phyloP scores from a whole-genome alignment of 2,113 vertebrate species.

The Etheostoma cragini region DNA sequence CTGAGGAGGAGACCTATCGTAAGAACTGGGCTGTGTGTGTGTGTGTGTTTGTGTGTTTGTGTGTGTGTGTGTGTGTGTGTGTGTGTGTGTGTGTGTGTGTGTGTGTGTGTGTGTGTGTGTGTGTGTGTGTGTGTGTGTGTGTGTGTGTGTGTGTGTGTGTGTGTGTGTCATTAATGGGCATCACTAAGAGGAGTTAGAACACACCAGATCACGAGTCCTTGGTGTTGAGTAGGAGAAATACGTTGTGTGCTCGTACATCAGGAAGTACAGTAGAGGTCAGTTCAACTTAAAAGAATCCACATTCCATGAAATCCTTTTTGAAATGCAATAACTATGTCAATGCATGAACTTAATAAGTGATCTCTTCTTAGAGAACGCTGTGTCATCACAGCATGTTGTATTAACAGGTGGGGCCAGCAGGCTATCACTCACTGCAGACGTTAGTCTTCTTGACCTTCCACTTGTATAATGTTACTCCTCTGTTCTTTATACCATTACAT shows the following conservation, averaged over 20 bases:
- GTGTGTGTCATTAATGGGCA: background rate
- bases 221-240: background rate
- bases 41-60: too few relatives aligned
- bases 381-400: background rate
- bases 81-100: too few relatives aligned
- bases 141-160: background rate
- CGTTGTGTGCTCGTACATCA: background rate
- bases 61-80: too few relatives aligned
- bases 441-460: background rate
- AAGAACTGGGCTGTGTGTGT: background rate
- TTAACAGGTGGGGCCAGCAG: background rate
- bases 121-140: too few relatives aligned
- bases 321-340: background rate
- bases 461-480: background rate
- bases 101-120: too few relatives aligned
- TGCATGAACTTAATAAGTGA: background rate
- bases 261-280: background rate
- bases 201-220: background rate
- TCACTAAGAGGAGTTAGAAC: background rate
- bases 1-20: background rate
- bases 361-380: background rate
- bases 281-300: background rate
- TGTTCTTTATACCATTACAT: background rate
- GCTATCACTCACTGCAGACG: background rate
- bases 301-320: background rate